Conservation (phyloP, 2,113 vertebrate species). For the Glaucomys volans region DNA sequence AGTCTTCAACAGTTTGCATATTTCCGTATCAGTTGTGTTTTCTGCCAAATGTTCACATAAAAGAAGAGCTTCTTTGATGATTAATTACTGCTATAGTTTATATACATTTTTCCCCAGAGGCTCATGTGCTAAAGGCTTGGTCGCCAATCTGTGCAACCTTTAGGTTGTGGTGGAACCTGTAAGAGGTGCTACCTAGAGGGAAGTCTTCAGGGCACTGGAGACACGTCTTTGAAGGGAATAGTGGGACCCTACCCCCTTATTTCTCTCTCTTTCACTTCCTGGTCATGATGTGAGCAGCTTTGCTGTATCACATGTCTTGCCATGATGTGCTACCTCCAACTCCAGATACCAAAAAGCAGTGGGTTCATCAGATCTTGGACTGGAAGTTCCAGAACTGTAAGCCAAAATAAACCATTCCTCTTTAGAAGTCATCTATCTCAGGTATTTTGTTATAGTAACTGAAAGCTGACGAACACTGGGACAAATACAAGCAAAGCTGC, state of each 20-base stretch:
- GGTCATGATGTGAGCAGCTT: neutral
- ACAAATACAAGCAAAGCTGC: neutral
- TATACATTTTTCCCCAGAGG: neutral
- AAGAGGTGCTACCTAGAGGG: neutral
- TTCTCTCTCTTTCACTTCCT: neutral
- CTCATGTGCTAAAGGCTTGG: neutral
- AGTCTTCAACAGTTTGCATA: neutral
- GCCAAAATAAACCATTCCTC: neutral
- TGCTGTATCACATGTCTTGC: neutral
- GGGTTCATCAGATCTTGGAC: neutral
- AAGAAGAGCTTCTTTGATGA: neutral
- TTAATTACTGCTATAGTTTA: neutral
- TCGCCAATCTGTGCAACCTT: neutral
- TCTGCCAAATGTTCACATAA: neutral
- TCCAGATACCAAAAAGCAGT: neutral
- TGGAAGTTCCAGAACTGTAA: neutral
- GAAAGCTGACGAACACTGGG: neutral
- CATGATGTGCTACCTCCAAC: too few species aligned
- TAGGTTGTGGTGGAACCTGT: neutral
- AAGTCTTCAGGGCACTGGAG: neutral
- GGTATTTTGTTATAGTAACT: neutral
- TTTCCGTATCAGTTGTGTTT: neutral
- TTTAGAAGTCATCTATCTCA: neutral
- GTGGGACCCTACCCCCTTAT: neutral
- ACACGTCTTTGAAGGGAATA: neutral